Base-by-base conservation (phyloP, 2,113 vertebrate genomes). In the Aegithalos caudatus region DNA sequence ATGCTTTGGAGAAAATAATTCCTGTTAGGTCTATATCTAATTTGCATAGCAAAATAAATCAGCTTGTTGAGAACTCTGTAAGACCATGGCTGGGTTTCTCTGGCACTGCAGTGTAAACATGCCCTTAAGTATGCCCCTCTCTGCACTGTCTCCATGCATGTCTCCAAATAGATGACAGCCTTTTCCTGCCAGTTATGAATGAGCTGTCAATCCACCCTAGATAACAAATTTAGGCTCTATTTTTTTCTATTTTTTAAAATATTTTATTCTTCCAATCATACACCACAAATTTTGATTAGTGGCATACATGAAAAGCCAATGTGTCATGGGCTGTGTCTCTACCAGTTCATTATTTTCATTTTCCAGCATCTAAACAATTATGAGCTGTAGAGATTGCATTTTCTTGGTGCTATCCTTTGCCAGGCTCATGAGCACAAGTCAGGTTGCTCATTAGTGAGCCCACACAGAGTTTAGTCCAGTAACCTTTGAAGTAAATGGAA, bases 401-500 rank as follows among this genome's bases (percentile, higher is more conserved):
- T 77, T 60, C 72, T 86, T 42, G 62, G 66, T 19, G 57, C 38
- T 48, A 16, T 81, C 40, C 37, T 71, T 35, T 58, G 48, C 79
- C 51, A 33, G 51, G 62, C 33, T 95, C 38, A 47, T 86, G 40
- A 76, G 69, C 67, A 65, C 15, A 74, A 92, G 70, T 87, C 65
- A 88, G 70, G 40, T 91, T 66, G 87, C 66, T 94, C 84, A n/a
- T 73, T 95, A 94, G 92, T 73, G 74, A 91, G 47, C 47, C 61
- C 77, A 80, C 78, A 90, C 61, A 82, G 65, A 37, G 54, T 74
- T 88, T 84, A 76, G 71, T 65, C 81, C 72, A 66, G 65, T 37
- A 90, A 77, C 21, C 54, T 88, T 86, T 93, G 81, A 96, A 84
- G 69, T 62, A 81, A 50, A 64, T 92, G 48, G 92, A 90, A 94